A percentile compares a stretch with the other conserved stretches of the same genome.
Conservation (phyloP, 1,140 invertebrate species). For the Telenomus remus region DNA sequence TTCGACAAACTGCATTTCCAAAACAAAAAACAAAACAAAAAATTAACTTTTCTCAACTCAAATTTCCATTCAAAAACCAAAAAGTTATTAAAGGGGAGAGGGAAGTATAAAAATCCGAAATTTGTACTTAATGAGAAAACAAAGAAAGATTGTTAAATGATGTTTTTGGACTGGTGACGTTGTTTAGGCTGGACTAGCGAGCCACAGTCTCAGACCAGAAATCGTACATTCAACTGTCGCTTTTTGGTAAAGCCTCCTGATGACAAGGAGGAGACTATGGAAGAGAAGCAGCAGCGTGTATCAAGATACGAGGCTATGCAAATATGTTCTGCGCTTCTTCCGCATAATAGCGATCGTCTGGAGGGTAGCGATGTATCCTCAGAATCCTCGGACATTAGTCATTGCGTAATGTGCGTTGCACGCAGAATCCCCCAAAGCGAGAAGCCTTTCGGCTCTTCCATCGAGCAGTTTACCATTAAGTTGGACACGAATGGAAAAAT, state of each 20-base stretch:
- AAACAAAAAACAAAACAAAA: too few relatives aligned
- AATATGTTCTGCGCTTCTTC: slow-evolving; percentile 78
- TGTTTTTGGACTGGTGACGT: slow-evolving; percentile 30
- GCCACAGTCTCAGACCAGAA: slow-evolving; percentile 75
- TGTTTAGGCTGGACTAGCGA: slow-evolving; percentile 76
- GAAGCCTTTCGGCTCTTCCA: slow-evolving; percentile 81
- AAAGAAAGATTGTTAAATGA: not conserved
- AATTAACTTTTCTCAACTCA: too few relatives aligned
- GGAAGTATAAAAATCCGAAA: too few relatives aligned
- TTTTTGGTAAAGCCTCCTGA: slow-evolving; percentile 89
- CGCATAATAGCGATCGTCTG: slow-evolving; percentile 74
- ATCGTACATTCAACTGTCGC: slow-evolving; percentile 86
- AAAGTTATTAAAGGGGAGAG: too few relatives aligned
- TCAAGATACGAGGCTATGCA: slow-evolving; percentile 87
- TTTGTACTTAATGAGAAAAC: too few relatives aligned
- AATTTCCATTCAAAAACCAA: too few relatives aligned
- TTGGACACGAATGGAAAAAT: slow-evolving; percentile 91
- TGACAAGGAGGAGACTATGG: slow-evolving; percentile 83
- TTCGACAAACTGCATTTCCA: not conserved
- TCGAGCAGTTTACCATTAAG: slow-evolving; percentile 95
- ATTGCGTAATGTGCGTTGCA: slow-evolving; percentile 86
- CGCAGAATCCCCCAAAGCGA: slow-evolving; percentile 89
- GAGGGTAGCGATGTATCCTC: slow-evolving; percentile 75
- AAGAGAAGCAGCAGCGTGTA: slow-evolving; percentile 86
- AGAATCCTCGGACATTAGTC: slow-evolving; percentile 77